Conservation (phyloP, 2,888 invertebrate species). For the Tinea trinotella region DNA sequence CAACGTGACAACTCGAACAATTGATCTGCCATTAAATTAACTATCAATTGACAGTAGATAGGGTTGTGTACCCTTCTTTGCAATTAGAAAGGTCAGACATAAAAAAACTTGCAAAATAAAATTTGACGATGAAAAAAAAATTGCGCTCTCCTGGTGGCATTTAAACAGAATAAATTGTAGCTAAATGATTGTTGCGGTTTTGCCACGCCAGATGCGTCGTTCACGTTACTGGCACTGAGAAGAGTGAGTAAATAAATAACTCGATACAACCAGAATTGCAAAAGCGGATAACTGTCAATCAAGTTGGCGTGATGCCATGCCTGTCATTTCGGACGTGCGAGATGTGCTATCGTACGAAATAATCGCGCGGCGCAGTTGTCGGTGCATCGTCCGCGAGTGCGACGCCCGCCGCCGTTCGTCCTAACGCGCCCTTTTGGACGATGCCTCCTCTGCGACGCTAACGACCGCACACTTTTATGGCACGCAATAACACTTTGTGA, state of each 20-base stretch:
- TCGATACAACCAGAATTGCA: slow-evolving; percentile 5
- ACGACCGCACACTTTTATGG: slow-evolving; percentile 16
- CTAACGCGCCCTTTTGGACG: slow-evolving; percentile 52
- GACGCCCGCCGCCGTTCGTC: slow-evolving; percentile 51
- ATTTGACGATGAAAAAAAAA: not conserved
- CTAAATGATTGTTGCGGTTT: not conserved
- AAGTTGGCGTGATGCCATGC: slow-evolving; percentile 7
- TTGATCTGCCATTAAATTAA: not conserved
- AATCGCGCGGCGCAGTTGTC: slow-evolving; percentile 16
- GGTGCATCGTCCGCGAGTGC: slow-evolving; percentile 36
- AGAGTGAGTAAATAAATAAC: not conserved
- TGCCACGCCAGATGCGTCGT: not conserved
- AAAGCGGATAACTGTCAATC: slow-evolving; percentile 14
- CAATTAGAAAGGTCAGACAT: not conserved
- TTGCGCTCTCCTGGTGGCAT: not conserved
- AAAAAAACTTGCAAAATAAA: no score
- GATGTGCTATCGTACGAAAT: not conserved
- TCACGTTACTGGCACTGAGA: not conserved
- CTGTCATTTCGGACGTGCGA: slow-evolving; percentile 2
- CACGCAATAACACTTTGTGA: slow-evolving; percentile 11
- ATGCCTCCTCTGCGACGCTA: slow-evolving; percentile 26
- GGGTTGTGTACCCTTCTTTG: not conserved
- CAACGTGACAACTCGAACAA: not conserved
- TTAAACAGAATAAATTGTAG: not conserved
- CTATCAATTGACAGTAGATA: not conserved